Evolutionary conservation across 2,797 vertebrate species (phyloP).

Genomic region (Sphaeramia orbicularis): DNA sequence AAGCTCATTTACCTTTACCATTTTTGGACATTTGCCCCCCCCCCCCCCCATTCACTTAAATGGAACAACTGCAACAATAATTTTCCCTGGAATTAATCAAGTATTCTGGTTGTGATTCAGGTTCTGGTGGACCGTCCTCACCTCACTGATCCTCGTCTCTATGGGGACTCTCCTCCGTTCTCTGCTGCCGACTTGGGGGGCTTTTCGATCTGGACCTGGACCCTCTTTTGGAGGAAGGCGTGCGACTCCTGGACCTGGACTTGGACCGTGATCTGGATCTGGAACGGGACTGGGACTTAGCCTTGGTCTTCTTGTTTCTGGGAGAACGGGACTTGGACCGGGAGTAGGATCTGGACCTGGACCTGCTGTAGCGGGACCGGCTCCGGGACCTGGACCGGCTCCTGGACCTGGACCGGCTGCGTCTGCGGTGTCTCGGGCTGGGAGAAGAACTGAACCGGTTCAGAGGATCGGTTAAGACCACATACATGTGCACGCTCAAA

Average conservation of each 20-base stretch:
- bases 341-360: constrained; percentile 75
- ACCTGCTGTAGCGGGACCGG: constrained; percentile 72
- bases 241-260: constrained; percentile 86
- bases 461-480: constrained; percentile 34
- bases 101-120: too few relatives aligned
- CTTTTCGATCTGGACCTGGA: constrained; percentile 92
- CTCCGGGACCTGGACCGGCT: constrained; percentile 84
- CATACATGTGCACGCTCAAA: not conserved
- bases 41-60: too few relatives aligned
- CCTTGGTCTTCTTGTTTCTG: constrained; percentile 13
- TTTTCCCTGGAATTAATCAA: not conserved
- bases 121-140: not conserved
- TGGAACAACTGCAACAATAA: too few relatives aligned
- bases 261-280: constrained; percentile 80
- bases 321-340: constrained; percentile 85
- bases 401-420: constrained; percentile 83
- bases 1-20: too few relatives aligned
- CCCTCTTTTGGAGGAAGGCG: constrained; percentile 86
- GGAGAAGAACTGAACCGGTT: constrained; percentile 62
- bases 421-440: constrained; percentile 88
- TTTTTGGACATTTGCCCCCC: too few relatives aligned
- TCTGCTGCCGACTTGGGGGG: constrained; percentile 90
- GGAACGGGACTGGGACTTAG: constrained; percentile 65
- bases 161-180: constrained; percentile 89
- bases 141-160: constrained; percentile 60